These are phyloP conservation scores for Anser brachyrhynchus DNA, from an alignment of 2,113 vertebrate genomes.

Conservation along the genomic window DNA sequence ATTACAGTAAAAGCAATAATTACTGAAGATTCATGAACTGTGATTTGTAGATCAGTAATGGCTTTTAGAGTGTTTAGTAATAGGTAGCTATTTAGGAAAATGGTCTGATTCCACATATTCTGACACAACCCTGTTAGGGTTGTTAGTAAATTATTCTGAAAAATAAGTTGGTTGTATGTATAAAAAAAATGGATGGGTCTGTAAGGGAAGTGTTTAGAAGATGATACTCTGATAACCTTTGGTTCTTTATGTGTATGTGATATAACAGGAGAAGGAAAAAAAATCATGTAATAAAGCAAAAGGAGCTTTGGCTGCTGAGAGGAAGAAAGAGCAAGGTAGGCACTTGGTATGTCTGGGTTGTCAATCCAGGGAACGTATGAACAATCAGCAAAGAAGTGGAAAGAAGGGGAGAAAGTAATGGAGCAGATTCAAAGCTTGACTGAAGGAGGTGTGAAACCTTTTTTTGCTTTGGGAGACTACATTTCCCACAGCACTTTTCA, in stretches of 20 bases:
- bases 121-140: background rate
- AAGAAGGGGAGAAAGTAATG: background rate
- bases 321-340: background rate
- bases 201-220: background rate
- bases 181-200: background rate
- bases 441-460: accelerated
- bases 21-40: background rate
- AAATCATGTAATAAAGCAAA: background rate
- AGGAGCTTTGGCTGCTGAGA: background rate
- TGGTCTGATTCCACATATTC: background rate
- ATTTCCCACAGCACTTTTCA: background rate
- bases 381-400: background rate
- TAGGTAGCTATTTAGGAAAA: background rate
- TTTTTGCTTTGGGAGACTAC: background rate
- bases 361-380: background rate
- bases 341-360: background rate
- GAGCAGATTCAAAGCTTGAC: background rate
- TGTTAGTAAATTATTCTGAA: background rate
- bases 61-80: background rate
- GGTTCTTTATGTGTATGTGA: background rate
- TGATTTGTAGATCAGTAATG: background rate
- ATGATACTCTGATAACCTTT: background rate
- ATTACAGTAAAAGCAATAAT: background rate
- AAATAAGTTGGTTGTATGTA: background rate
- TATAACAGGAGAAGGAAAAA: background rate